A percentile compares a stretch with the other conserved stretches of the same genome.
Evolutionary conservation across 1,140 invertebrate genomes (phyloP).

Genomic region (Pogonus chalceus): DNA sequence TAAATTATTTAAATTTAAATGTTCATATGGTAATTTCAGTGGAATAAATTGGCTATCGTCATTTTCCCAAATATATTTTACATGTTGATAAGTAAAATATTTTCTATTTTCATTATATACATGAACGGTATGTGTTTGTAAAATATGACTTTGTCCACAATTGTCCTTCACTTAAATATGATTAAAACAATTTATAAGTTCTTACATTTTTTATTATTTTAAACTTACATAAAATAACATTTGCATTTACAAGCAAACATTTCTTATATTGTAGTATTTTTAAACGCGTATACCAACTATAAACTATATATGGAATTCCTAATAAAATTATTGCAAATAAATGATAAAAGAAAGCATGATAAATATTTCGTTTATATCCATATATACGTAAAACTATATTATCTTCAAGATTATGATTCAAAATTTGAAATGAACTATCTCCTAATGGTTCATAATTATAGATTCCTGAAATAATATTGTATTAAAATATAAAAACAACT

Average conservation of each 20-base stretch:
- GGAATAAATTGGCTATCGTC: conserved; percentile 39
- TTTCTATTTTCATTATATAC: conserved; percentile 36
- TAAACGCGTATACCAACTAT: conserved; percentile 40
- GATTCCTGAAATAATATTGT: no score
- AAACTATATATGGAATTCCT: conserved; percentile 41
- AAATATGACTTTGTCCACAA: conserved; percentile 34
- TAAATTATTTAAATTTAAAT: conserved; percentile 37
- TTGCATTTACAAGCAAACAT: conserved; percentile 40
- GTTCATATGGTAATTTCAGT: conserved; percentile 40
- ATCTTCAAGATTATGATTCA: conserved; percentile 22
- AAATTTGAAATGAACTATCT: conserved; percentile 12
- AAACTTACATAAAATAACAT: conserved; percentile 40
- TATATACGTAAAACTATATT: conserved; percentile 39
- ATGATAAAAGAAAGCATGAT: conserved; percentile 37
- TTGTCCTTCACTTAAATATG: conserved; percentile 37
- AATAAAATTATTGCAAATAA: conserved; percentile 35
- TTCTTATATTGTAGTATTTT: conserved; percentile 39
- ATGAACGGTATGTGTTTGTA: conserved; percentile 35
- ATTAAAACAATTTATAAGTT: neutral
- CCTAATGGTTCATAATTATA: conserved; percentile 24
- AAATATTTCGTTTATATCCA: conserved; percentile 37
- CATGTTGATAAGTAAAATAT: conserved; percentile 43
- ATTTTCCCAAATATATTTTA: conserved; percentile 41
- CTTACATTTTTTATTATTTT: conserved; percentile 1
- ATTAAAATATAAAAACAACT: no score